Conservation (phyloP, 2,797 vertebrate genomes). For the Gila robusta region DNA sequence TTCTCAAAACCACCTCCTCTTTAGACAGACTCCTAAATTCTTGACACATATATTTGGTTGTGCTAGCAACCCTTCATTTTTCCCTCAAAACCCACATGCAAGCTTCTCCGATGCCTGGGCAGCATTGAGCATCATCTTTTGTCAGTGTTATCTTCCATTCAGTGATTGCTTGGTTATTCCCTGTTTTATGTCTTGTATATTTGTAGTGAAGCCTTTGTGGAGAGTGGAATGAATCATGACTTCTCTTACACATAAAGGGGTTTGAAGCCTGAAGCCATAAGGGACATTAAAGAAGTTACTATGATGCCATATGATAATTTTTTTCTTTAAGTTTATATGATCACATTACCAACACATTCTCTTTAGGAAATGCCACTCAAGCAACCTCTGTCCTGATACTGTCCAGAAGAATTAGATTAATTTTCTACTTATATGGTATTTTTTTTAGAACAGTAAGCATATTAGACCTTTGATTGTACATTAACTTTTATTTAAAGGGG, state of each 20-base stretch:
- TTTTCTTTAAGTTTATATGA: neutral
- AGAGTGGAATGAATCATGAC: constrained; percentile 20
- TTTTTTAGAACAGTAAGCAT: neutral
- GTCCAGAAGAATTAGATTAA: neutral
- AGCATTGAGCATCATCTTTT: constrained; percentile 31
- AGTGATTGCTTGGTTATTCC: constrained; percentile 36
- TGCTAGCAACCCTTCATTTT: constrained; percentile 49
- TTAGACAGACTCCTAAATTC: constrained; percentile 23
- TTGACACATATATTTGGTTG: constrained; percentile 55
- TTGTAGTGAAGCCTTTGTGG: neutral
- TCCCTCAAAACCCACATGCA: constrained; percentile 30
- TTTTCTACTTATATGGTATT: neutral
- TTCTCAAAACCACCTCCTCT: constrained; percentile 34
- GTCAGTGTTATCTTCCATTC: constrained; percentile 43
- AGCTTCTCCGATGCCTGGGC: neutral
- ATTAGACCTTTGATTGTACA: neutral
- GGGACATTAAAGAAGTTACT: neutral
- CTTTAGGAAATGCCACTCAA: no score
- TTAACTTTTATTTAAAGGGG: neutral
- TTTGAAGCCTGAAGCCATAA: neutral
- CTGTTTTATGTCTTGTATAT: constrained; percentile 35
- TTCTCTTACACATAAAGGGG: neutral
- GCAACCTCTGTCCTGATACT: neutral
- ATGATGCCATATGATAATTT: neutral
- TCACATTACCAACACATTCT: neutral